These are phyloP conservation scores for Linyphia triangularis DNA, from an alignment of 2,888 invertebrate species.

Conservation along the genomic window DNA sequence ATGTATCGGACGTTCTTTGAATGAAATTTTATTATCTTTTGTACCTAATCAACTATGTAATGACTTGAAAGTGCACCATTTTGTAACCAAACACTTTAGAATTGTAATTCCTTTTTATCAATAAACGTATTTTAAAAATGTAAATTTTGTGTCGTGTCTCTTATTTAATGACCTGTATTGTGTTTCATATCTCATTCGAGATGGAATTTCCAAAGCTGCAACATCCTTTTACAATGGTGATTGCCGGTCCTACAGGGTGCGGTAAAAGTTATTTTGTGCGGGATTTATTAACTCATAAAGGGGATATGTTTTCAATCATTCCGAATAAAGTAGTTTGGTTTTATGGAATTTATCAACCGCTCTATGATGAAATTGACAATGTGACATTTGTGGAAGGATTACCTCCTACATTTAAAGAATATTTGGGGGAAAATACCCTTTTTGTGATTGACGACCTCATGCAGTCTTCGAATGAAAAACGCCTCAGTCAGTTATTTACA, in stretches of 20 bases:
- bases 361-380: too few species aligned
- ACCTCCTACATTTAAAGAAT: not conserved
- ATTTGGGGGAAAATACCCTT: not conserved
- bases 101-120: conserved; percentile 12
- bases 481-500: not conserved
- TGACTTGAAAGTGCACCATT: conserved; percentile 49
- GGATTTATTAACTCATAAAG: not conserved
- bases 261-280: not conserved
- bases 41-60: not conserved
- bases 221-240: not conserved
- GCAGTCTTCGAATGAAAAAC: too few species aligned
- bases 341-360: not conserved
- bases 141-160: not conserved
- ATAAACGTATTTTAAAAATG: not conserved
- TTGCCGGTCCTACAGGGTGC: not conserved
- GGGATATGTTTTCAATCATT: not conserved
- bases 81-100: conserved; percentile 48
- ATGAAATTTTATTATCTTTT: conserved; percentile 8
- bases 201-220: not conserved
- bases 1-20: not conserved
- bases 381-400: conserved; percentile 6
- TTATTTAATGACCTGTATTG: not conserved
- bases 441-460: too few species aligned
- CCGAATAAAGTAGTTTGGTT: conserved; percentile 1
- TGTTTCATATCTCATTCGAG: too few species aligned